These are phyloP conservation scores for Helarctos malayanus DNA, from an alignment of 2,797 vertebrate species.

Conservation along the genomic window DNA sequence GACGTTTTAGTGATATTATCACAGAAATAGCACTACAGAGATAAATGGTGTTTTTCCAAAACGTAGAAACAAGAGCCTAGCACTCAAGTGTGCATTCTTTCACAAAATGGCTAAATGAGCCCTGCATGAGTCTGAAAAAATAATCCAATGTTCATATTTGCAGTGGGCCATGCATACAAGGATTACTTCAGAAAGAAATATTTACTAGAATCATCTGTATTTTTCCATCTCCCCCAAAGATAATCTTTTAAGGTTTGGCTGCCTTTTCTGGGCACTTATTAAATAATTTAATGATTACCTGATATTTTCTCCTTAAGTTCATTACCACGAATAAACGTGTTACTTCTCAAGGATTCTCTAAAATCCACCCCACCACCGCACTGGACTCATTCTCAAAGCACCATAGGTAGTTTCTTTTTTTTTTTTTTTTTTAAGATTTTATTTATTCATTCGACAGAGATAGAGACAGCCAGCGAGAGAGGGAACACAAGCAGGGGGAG, in stretches of 20 bases:
- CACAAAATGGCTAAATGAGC: conserved; percentile 34
- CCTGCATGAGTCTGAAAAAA: not conserved
- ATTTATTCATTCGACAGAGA: too few relatives aligned
- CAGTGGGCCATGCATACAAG: not conserved
- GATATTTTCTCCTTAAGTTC: conserved; percentile 83
- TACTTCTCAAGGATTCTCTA: not conserved
- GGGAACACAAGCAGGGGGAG: too few relatives aligned
- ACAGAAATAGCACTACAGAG: conserved; percentile 72
- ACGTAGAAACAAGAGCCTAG: conserved; percentile 78
- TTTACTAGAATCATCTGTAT: not conserved
- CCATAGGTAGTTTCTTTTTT: not conserved
- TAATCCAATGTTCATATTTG: not conserved
- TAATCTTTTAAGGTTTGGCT: conserved; percentile 71
- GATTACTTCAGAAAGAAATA: not conserved
- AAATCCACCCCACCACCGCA: not conserved
- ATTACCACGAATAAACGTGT: conserved; percentile 57
- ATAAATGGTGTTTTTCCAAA: conserved; percentile 84
- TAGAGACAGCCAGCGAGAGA: too few relatives aligned
- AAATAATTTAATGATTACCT: conserved; percentile 85
- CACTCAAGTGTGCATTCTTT: conserved; percentile 50
- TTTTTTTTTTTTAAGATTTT: too few relatives aligned
- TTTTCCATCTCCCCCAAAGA: conserved; percentile 41
- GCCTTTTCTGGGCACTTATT: conserved; percentile 73
- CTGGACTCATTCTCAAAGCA: not conserved
- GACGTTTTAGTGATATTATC: conserved; percentile 53